These are phyloP conservation scores for Tetanocera ferruginea DNA, from an alignment of 2,888 invertebrate genomes.

Conservation along the genomic window DNA sequence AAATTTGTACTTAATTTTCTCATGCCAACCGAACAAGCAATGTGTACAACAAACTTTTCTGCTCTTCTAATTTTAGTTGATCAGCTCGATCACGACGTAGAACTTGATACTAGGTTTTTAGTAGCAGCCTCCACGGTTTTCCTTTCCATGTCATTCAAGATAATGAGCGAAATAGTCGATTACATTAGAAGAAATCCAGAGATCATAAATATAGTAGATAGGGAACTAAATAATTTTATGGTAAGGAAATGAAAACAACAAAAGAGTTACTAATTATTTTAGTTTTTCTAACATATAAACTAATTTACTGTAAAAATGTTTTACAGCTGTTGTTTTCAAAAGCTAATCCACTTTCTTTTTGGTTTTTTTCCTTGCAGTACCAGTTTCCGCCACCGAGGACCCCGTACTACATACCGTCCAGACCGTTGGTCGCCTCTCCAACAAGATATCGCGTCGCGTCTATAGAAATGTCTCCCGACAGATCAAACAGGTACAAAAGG, in stretches of 20 bases:
- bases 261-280: no score
- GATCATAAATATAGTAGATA: conserved; percentile 65
- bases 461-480: conserved; percentile 77
- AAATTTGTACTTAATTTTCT: not conserved
- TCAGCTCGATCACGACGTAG: conserved; percentile 60
- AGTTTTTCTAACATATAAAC: no score
- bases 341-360: not conserved
- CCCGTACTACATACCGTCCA: conserved; percentile 80
- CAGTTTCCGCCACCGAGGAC: conserved; percentile 74
- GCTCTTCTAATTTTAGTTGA: conserved; percentile 59
- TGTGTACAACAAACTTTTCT: conserved; percentile 14
- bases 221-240: conserved; percentile 65
- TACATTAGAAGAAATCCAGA: conserved; percentile 67
- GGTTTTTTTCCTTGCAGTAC: conserved; percentile 70
- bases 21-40: no score
- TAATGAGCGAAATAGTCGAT: conserved; percentile 67
- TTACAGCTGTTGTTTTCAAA: not conserved
- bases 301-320: not conserved
- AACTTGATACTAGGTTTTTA: conserved; percentile 66
- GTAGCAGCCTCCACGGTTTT: conserved; percentile 68
- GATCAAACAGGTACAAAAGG: conserved; percentile 72
- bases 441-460: conserved; percentile 79
- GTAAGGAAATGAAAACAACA: conserved; percentile 54
- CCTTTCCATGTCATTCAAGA: conserved; percentile 66
- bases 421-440: conserved; percentile 79